phyloP scores from a whole-genome alignment of 2,113 vertebrate species.

The Phalacrocorax pelagicus region DNA sequence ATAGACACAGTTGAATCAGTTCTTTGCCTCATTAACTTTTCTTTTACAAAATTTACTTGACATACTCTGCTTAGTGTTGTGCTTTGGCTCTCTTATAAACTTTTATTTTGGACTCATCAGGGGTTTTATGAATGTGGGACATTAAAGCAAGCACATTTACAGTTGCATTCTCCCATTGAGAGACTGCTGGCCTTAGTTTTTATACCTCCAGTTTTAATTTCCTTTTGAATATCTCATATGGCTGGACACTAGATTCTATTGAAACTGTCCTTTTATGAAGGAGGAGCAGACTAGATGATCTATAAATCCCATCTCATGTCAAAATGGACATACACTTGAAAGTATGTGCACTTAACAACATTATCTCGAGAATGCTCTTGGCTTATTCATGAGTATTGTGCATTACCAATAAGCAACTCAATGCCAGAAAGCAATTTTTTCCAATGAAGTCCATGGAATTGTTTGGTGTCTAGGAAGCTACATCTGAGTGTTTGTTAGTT shows the following conservation, averaged over 20 bases:
- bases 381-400: neutral
- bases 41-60: conserved; percentile 22
- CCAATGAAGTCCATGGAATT: neutral
- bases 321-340: neutral
- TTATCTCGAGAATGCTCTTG: neutral
- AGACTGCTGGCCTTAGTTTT: neutral
- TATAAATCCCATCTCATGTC: neutral
- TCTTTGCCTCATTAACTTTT: conserved; percentile 1
- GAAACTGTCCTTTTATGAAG: neutral
- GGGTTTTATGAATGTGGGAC: neutral
- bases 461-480: neutral
- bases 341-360: neutral
- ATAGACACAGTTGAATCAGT: neutral
- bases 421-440: neutral
- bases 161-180: neutral
- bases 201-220: neutral
- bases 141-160: neutral
- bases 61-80: neutral
- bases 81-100: neutral
- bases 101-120: neutral
- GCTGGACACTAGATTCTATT: neutral
- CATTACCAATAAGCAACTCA: neutral
- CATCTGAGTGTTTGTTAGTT: neutral
- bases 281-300: neutral
- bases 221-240: neutral